phyloP scores from a whole-genome alignment of 2,113 vertebrate species.

The Chamaea fasciata region DNA sequence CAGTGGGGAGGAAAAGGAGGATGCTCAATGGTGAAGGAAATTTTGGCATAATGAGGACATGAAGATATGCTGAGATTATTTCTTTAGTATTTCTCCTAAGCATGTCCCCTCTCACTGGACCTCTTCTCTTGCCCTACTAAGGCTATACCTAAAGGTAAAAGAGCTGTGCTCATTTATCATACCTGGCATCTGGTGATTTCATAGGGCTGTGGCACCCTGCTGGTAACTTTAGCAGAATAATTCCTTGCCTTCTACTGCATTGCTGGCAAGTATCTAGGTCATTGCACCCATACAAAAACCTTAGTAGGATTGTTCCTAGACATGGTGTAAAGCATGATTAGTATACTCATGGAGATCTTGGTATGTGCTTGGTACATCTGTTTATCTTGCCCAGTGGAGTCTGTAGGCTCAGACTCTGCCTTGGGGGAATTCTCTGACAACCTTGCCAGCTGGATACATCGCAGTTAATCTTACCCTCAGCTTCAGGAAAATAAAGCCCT shows the following conservation, averaged over 20 bases:
- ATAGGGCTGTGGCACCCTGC: background rate
- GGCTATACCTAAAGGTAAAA: background rate
- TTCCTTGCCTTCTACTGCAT: background rate
- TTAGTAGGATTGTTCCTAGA: background rate
- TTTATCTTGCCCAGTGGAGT: constrained; percentile 34
- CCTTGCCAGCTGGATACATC: constrained; percentile 38
- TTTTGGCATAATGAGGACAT: background rate
- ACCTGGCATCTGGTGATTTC: background rate
- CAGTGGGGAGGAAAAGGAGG: background rate
- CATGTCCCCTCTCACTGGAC: background rate
- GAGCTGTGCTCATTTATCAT: background rate
- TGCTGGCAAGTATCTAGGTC: constrained; percentile 39
- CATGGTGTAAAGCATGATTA: background rate
- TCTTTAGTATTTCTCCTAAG: background rate
- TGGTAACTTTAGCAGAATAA: background rate
- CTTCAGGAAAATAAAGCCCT: constrained; percentile 5
- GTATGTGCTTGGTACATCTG: constrained; percentile 16
- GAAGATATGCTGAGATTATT: background rate
- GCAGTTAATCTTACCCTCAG: constrained; percentile 16
- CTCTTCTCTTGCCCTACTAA: background rate
- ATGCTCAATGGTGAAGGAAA: background rate
- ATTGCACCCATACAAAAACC: background rate
- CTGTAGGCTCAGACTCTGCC: constrained; percentile 12
- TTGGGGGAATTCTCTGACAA: constrained; percentile 32
- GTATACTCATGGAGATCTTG: background rate